Evolutionary conservation across 2,113 vertebrate species (phyloP), one percentile per base, ranked within the genome.

Genomic region (Phasianus colchicus): DNA sequence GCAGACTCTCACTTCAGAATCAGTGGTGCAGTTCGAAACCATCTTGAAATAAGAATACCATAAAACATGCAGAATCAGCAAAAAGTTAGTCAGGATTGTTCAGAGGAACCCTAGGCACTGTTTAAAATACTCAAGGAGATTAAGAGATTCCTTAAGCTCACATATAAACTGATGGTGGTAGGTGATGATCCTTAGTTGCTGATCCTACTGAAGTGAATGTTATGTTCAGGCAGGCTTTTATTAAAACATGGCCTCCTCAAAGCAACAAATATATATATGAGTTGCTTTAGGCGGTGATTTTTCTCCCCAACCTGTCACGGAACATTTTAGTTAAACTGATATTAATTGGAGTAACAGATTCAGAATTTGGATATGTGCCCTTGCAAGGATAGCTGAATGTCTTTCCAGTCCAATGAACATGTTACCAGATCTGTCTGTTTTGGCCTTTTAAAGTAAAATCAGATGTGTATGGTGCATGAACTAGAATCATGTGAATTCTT

Each of bases 261-360:
- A 88, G 21, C 19, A 89, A 71, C 4, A 32, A 63, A 17, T 43
- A 45, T 9, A 36, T 52, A 54, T 30, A 16, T 32, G 3, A 10
- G 13, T 82, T 74, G 27, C 50, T 86, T 90, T 54, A 83, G 78
- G 63, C 36, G 54, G 50, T 54, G 32, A 58, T 82, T 42, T 40
- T 40, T 20, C 12, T 9, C 16, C 17, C 15, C 17, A 4, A 43
- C 45, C 69, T 77, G 69, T 73, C 74, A 87, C 9, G 13, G 86
- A 81, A 54, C 47, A 91, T 43, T 82, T 73, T 79, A 84, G 57
- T 78, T 92, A 82, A 83, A 71, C 32, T 82, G 74, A 64, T 63
- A 18, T 22, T 86, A 66, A 57, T 7, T 82, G 77, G 40, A 93
- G 15, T 72, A 95, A 89, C 81, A 91, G 52, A 66, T 89, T 43